Conservation (phyloP, 2,888 invertebrate genomes). For the Eupsilia transversa region DNA sequence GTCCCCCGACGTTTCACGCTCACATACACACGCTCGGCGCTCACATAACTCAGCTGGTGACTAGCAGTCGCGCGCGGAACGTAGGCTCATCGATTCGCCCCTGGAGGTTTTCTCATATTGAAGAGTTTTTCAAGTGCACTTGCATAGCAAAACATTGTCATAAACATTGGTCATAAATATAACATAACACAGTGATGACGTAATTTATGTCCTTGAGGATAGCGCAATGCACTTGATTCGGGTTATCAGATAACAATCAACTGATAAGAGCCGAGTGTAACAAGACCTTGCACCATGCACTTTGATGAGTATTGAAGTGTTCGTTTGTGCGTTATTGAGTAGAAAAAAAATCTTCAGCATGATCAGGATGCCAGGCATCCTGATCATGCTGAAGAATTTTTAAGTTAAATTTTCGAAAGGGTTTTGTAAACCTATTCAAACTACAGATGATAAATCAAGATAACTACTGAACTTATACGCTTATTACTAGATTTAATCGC, state of each 20-base stretch:
- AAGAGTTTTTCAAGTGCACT: neutral
- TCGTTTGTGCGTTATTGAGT: neutral
- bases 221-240: neutral
- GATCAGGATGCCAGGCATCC: no score
- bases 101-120: neutral
- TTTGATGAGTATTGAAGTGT: neutral
- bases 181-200: neutral
- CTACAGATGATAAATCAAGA: neutral
- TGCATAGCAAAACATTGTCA: neutral
- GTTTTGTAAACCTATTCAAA: neutral
- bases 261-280: neutral
- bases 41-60: no score
- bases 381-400: no score
- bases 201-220: neutral
- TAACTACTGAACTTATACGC: neutral
- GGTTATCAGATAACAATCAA: conserved; percentile 1
- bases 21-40: no score
- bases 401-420: neutral
- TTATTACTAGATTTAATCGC: neutral
- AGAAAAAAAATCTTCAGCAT: no score
- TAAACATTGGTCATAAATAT: neutral
- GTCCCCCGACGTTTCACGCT: no score
- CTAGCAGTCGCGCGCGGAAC: no score
- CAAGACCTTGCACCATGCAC: neutral
- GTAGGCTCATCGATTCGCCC: no score